A percentile compares a stretch with the other conserved stretches of the same genome.
phyloP scores from a whole-genome alignment of 2,113 vertebrate species.

The Brevimyrus niger region DNA sequence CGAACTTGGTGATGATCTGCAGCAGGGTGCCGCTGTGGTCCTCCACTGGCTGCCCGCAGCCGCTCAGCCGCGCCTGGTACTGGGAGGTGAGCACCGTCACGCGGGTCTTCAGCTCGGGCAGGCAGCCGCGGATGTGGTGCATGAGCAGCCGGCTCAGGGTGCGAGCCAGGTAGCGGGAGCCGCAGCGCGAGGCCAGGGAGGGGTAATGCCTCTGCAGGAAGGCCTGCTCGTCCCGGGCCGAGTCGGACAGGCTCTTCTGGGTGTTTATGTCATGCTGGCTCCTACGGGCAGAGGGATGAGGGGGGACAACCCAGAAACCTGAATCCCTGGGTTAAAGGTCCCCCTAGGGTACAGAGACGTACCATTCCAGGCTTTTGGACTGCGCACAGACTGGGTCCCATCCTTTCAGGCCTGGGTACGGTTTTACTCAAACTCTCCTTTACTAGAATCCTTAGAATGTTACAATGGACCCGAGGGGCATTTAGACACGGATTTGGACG shows the following conservation, averaged over 20 bases:
- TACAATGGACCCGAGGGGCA: neutral
- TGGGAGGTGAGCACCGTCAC: conserved; percentile 63
- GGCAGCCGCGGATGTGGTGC: conserved; percentile 71
- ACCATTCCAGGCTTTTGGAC: neutral
- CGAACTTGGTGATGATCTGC: conserved; percentile 74
- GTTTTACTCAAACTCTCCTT: neutral
- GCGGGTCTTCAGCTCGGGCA: conserved; percentile 64
- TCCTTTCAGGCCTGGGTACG: neutral
- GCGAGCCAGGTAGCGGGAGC: conserved; percentile 62
- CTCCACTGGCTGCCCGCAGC: conserved; percentile 66
- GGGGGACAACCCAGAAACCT: neutral
- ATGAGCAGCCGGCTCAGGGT: conserved; percentile 67
- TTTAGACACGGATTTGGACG: neutral
- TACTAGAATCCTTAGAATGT: neutral
- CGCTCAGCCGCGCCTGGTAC: conserved; percentile 62
- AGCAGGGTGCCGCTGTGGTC: conserved; percentile 69
- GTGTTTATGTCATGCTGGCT: conserved; percentile 71
- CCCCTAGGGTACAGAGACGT: neutral
- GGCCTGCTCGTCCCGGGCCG: conserved; percentile 56
- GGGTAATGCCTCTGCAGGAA: conserved; percentile 71
- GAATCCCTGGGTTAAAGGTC: neutral
- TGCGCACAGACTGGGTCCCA: neutral
- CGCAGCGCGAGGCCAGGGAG: conserved; percentile 58
- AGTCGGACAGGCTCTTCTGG: conserved; percentile 58
- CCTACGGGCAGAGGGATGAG: conserved; percentile 38